Evolutionary conservation across 2,113 vertebrate species (phyloP).

Genomic region (Eptatretus burgeri): DNA sequence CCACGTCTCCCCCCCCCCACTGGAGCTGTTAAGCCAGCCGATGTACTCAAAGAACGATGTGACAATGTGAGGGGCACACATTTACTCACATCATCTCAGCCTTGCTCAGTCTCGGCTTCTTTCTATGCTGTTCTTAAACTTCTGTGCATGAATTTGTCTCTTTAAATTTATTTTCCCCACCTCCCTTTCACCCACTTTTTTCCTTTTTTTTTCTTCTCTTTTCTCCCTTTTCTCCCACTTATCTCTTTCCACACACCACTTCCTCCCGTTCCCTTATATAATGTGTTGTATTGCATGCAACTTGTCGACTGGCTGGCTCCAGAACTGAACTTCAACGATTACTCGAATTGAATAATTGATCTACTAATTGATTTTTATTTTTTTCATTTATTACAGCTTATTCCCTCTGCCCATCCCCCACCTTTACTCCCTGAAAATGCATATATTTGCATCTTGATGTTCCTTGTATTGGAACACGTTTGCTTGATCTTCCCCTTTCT

Average conservation of each 20-base stretch:
- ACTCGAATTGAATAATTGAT: slow-evolving; percentile 3
- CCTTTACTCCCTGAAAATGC: background rate
- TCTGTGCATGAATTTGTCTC: background rate
- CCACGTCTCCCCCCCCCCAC: background rate
- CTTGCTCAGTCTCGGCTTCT: background rate
- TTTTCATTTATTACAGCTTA: too few relatives aligned
- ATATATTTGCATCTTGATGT: background rate
- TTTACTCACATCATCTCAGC: slow-evolving; percentile 4
- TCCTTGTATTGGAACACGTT: background rate
- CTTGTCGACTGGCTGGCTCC: too few relatives aligned
- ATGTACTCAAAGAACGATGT: slow-evolving; percentile 4
- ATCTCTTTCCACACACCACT: background rate
- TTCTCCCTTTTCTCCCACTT: background rate
- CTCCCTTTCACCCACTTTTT: background rate
- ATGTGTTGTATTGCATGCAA: background rate
- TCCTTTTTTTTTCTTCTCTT: background rate
- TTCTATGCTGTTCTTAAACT: background rate
- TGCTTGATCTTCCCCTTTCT: background rate
- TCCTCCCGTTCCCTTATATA: background rate
- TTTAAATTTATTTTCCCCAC: background rate
- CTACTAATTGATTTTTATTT: background rate
- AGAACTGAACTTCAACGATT: slow-evolving; percentile 3
- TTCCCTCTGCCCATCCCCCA: background rate
- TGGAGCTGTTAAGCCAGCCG: background rate
- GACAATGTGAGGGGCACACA: slow-evolving; percentile 2